These are phyloP conservation scores for Listronotus bonariensis DNA, from an alignment of 1,140 invertebrate species.

Conservation along the genomic window DNA sequence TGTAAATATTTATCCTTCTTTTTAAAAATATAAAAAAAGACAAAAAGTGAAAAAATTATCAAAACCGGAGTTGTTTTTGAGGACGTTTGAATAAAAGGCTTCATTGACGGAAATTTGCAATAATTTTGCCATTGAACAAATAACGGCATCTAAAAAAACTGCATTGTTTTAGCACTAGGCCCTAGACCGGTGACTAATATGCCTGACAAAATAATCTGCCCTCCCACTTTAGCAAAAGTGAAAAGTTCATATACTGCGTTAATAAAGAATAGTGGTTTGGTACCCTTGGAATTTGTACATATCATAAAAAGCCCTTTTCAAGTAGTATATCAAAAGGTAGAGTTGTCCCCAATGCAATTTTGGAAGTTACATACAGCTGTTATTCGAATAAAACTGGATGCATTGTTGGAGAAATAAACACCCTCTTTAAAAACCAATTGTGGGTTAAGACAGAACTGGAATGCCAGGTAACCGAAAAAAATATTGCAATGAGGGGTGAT, in stretches of 20 bases:
- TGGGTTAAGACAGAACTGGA: constrained; percentile 22
- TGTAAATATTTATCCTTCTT: no score
- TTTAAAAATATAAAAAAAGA: no score
- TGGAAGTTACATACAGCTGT: constrained; percentile 28
- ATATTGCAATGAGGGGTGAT: neutral
- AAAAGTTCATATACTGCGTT: constrained; percentile 50
- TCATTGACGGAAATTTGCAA: no score
- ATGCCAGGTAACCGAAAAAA: constrained; percentile 23
- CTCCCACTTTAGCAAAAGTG: constrained; percentile 55
- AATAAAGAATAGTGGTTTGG: constrained; percentile 56
- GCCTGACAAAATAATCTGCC: constrained; percentile 58
- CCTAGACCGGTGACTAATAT: constrained; percentile 57
- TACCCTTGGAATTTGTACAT: constrained; percentile 51
- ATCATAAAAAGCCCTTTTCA: constrained; percentile 48
- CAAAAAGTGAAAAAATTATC: no score
- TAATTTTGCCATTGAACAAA: no score
- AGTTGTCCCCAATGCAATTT: constrained; percentile 49
- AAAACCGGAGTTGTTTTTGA: no score
- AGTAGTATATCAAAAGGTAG: constrained; percentile 53
- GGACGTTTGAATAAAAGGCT: no score
- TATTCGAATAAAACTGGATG: constrained; percentile 2
- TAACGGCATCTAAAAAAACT: no score
- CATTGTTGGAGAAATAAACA: neutral
- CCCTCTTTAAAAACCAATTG: constrained; percentile 14
- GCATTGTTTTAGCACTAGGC: constrained; percentile 52